Conservation (phyloP, 2,888 invertebrate species). For the Ceramica pisi region DNA sequence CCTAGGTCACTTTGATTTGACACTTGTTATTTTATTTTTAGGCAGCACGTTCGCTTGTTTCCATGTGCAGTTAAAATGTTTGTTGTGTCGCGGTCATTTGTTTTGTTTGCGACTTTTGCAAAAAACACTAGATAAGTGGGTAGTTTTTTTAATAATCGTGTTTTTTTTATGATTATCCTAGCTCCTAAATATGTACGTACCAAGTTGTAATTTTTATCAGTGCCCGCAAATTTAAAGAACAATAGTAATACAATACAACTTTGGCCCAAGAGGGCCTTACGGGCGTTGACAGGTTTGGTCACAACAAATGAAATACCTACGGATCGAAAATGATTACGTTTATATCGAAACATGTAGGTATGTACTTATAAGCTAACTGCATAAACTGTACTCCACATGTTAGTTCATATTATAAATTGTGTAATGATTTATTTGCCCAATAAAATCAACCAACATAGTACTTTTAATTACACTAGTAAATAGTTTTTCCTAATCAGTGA, state of each 20-base stretch:
- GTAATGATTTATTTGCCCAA: not conserved
- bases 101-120: constrained; percentile 2
- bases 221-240: no score
- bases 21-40: constrained; percentile 60
- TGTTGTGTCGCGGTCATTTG: constrained; percentile 12
- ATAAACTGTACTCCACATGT: no score
- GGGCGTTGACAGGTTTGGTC: no score
- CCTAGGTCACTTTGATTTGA: constrained; percentile 71
- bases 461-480: not conserved
- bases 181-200: not conserved
- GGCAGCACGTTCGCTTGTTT: constrained; percentile 29
- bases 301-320: not conserved
- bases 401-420: no score
- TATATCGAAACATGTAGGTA: not conserved
- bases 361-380: no score
- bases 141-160: no score
- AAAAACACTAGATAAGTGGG: not conserved
- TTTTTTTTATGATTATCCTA: not conserved
- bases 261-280: no score
- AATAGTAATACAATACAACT: no score
- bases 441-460: not conserved
- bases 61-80: constrained; percentile 43
- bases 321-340: not conserved
- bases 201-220: not conserved
- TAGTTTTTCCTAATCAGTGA: not conserved